Evolutionary conservation across 2,888 invertebrate genomes (phyloP), one percentile per base, ranked within the genome.

Genomic region (Amiota minor): DNA sequence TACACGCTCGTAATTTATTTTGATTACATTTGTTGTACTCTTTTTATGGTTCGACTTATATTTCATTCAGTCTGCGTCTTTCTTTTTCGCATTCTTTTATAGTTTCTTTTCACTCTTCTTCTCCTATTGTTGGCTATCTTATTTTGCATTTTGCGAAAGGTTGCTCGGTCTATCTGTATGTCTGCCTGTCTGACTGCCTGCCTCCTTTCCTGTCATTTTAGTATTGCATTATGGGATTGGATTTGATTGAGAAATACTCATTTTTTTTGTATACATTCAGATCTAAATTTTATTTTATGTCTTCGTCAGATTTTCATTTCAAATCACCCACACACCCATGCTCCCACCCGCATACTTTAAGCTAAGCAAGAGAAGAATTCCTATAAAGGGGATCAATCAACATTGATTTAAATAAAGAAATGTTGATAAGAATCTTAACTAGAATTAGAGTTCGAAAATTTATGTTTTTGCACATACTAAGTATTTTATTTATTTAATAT

Each of bases 1-100:
- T 81, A 85, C 83, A 85, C 77, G 84, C 84, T 83, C 86, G 83
- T 83, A 81, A 83, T 85, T 85, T 85, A 85, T 83, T 83, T 85
- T 83, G 83, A 83, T 83, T 83, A 85, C 86, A 85, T 81, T 82
- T 50, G 62, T 20, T 65, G 59, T 23, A 59, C 49, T 62, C 53
- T 55, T 71, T 64, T 62, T 35, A 64, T 70, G 59, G 12, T 61
- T 35, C 35, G 35, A 35, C 35, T 56, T 46, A 16, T 55, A 11
- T 70, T 56, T 59, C 35, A 35, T 59, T 70, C 16, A 69, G 65
- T 61, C 71, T 75, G 70, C 55, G 70, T 61, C 73, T 68, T 46
- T 20, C 56, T 35, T 55, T 62, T 46, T n/a, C 59, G 53, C 70
- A 53, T 53, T 59, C 20, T 16, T 70, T 45, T 64, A 45, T 72